Conservation (phyloP, 2,113 vertebrate genomes). For the Sceloporus tristichus region DNA sequence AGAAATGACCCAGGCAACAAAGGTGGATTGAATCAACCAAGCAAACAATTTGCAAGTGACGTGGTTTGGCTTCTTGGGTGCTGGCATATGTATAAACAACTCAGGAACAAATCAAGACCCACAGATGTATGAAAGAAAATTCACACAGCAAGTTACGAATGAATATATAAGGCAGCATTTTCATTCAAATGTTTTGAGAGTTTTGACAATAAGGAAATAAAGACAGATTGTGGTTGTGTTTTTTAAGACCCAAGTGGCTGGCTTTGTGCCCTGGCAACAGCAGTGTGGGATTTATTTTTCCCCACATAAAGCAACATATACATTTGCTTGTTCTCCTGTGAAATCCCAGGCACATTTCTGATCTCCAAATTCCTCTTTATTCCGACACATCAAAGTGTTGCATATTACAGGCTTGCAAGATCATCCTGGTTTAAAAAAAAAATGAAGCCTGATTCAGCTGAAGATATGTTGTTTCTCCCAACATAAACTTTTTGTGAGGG, state of each 20-base stretch:
- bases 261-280: slow-evolving; percentile 68
- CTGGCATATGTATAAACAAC: background rate
- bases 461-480: slow-evolving; percentile 31
- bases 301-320: slow-evolving; percentile 9
- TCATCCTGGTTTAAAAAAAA: background rate
- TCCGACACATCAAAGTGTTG: slow-evolving; percentile 21
- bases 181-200: slow-evolving; percentile 51
- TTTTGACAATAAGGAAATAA: slow-evolving; percentile 63
- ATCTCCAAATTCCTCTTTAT: slow-evolving; percentile 16
- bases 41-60: background rate
- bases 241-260: slow-evolving; percentile 57
- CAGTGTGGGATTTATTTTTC: slow-evolving; percentile 54
- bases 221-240: slow-evolving; percentile 52
- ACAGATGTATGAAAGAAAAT: background rate
- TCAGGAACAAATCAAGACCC: background rate
- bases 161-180: slow-evolving; percentile 31
- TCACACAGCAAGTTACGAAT: background rate
- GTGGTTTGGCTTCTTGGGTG: background rate
- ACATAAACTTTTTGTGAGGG: slow-evolving; percentile 39
- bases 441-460: rapidly evolving
- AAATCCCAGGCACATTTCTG: slow-evolving; percentile 18
- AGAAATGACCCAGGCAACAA: background rate
- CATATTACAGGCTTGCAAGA: rapidly evolving
- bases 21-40: background rate
- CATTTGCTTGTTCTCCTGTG: background rate